Base-by-base conservation (phyloP, 2,888 invertebrate genomes). In the Loripinus fragilis region DNA sequence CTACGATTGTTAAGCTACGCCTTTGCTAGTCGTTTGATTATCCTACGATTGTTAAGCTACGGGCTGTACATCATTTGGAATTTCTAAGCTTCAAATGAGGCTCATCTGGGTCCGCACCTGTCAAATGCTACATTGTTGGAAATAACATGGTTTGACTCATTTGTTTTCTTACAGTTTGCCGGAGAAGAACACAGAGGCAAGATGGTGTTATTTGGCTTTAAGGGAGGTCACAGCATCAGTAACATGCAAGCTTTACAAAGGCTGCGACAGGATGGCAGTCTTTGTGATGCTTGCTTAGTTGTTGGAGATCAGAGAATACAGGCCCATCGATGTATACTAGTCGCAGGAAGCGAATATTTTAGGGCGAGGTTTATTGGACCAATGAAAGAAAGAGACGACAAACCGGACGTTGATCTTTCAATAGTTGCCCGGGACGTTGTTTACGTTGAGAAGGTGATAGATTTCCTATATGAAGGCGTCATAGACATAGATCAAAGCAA, bases 271-370 rank as follows among this genome's bases (percentile, higher is more conserved):
- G 48, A 48, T 5, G 20, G 48, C 8, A 8, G 8, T 15, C 20
- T 48, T 5, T 15, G 48, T 48, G 48, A 48, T 20, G 48, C n/a
- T 10, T 20, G 48, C n/a, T 28, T 55, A 2, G 17, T 10, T 5
- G 55, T 55, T 17, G 55, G 55, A 55, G 30, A 55, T 55, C 8
- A 23, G 8, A 55, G 8, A 17, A 8, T 55, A 55, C 8, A 5
- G 12, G 55, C 55, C 2, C 55, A 55, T 28, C 23, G 30, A 55
- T 48, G 55, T 8, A 28, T 25, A 3, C 28, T 55, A 5, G 55
- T 25, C 2, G 55, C 55, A 55, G 55, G 55, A 8, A 55, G 55
- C 28, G 55, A 55, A 7, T 55, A 55, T 28, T 55, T 55, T 28
- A 55, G 20, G 17, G 23, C 55, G 12, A 25, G 55, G 5, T 55